Evolutionary conservation across 2,797 vertebrate genomes (phyloP).

Genomic region (Carapus acus): DNA sequence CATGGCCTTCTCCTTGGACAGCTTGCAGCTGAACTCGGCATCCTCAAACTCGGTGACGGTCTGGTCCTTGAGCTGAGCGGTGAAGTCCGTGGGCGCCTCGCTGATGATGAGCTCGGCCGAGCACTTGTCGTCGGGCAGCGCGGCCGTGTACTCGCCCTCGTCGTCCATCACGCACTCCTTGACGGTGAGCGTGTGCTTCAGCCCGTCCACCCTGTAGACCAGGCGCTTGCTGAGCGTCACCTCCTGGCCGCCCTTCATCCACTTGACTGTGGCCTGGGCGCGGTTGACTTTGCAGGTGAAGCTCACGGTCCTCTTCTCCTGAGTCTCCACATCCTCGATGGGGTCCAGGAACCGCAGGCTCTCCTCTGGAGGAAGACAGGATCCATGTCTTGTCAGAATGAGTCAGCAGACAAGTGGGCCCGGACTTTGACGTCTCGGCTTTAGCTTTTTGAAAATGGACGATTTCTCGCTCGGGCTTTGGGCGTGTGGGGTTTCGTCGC

Average conservation of each 20-base stretch:
- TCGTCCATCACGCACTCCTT: conserved; percentile 92
- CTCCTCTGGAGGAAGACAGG: conserved; percentile 77
- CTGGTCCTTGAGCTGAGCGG: conserved; percentile 86
- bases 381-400: neutral
- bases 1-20: conserved; percentile 89
- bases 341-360: conserved; percentile 87
- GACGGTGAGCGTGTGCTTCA: conserved; percentile 89
- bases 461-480: too few relatives aligned
- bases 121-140: conserved; percentile 86
- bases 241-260: conserved; percentile 91
- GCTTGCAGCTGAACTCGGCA: conserved; percentile 88
- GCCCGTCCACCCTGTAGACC: conserved; percentile 86
- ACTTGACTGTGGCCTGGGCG: conserved; percentile 85
- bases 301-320: conserved; percentile 91
- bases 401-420: too few relatives aligned
- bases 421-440: too few relatives aligned
- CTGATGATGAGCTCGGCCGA: conserved; percentile 92
- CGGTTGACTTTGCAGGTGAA: conserved; percentile 96
- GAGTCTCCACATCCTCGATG: conserved; percentile 92
- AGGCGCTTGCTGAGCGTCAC: conserved; percentile 83
- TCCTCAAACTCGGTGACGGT: conserved; percentile 97
- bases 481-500: too few relatives aligned
- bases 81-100: conserved; percentile 94
- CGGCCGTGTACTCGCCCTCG: conserved; percentile 91
- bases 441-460: too few relatives aligned